These are phyloP conservation scores for Cecropterus lyciades DNA, from an alignment of 1,140 invertebrate genomes.

Conservation along the genomic window DNA sequence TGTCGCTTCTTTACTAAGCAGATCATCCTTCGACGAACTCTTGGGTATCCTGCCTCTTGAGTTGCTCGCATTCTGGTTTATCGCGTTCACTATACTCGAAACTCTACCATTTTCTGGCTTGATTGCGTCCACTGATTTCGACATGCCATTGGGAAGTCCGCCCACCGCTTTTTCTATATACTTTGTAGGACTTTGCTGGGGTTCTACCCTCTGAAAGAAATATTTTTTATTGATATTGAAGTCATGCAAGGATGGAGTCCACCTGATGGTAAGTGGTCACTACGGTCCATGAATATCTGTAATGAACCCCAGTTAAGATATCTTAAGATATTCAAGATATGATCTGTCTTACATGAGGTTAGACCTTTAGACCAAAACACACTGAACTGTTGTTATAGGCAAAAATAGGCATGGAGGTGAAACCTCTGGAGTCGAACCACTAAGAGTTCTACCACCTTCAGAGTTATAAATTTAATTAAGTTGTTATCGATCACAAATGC, in stretches of 20 bases:
- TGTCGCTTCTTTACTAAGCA: constrained; percentile 67
- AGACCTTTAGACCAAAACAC: too few relatives aligned
- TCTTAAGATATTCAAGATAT: too few relatives aligned
- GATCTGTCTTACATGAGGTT: too few relatives aligned
- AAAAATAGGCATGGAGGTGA: too few relatives aligned
- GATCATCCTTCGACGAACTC: constrained; percentile 79
- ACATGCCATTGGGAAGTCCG: constrained; percentile 42
- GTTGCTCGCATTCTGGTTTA: constrained; percentile 69
- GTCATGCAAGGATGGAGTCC: too few relatives aligned
- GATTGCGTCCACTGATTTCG: constrained; percentile 49
- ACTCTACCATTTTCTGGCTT: constrained; percentile 71
- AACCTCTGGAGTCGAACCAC: too few relatives aligned
- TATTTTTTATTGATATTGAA: not conserved
- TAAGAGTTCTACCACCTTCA: too few relatives aligned
- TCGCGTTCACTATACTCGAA: constrained; percentile 77
- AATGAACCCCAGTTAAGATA: too few relatives aligned
- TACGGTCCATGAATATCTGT: too few relatives aligned
- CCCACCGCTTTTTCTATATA: constrained; percentile 76
- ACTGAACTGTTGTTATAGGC: too few relatives aligned
- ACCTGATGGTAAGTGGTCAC: too few relatives aligned
- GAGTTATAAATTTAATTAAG: constrained; percentile 22
- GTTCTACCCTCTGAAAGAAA: constrained; percentile 77
- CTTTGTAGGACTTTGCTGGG: constrained; percentile 77
- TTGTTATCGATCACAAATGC: not conserved
- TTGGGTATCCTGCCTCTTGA: constrained; percentile 73